Percentiles rank a stretch among this genome's conserved stretches.
These are phyloP conservation scores for Natator depressus DNA, from an alignment of 2,113 vertebrate genomes.

Conservation along the genomic window DNA sequence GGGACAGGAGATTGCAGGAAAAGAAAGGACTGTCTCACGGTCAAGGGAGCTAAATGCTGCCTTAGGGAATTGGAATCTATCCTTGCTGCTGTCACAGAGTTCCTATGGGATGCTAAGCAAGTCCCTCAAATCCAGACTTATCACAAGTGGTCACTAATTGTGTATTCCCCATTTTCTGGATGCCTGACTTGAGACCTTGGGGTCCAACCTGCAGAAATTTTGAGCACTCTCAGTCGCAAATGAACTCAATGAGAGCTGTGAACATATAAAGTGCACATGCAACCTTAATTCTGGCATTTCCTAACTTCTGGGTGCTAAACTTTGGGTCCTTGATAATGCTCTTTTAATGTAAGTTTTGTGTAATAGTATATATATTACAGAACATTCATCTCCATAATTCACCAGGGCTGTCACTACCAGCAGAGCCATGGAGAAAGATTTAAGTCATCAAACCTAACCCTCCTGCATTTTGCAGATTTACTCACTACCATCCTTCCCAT, in stretches of 20 bases:
- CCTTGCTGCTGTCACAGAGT: fast-evolving
- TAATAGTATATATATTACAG: not conserved
- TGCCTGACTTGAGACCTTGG: not conserved
- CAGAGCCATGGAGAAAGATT: not conserved
- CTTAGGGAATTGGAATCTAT: not conserved
- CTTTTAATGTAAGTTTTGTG: not conserved
- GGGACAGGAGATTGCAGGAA: not conserved
- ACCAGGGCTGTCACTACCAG: not conserved
- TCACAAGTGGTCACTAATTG: not conserved
- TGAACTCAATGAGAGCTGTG: not conserved
- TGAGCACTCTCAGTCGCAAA: not conserved
- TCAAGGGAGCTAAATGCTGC: not conserved
- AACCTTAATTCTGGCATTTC: not conserved
- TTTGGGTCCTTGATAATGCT: not conserved
- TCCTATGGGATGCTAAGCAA: not conserved
- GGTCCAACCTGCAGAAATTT: not conserved
- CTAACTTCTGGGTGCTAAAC: too few relatives aligned
- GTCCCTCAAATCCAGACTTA: not conserved
- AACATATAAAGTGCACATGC: not conserved
- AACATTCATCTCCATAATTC: not conserved
- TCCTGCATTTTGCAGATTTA: not conserved
- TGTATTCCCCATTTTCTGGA: not conserved
- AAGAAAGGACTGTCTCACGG: not conserved
- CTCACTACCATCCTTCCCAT: not conserved
- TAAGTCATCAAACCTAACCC: not conserved